These are phyloP conservation scores for Tetramorium parvispinum DNA, from an alignment of 1,140 invertebrate species.

Conservation along the genomic window DNA sequence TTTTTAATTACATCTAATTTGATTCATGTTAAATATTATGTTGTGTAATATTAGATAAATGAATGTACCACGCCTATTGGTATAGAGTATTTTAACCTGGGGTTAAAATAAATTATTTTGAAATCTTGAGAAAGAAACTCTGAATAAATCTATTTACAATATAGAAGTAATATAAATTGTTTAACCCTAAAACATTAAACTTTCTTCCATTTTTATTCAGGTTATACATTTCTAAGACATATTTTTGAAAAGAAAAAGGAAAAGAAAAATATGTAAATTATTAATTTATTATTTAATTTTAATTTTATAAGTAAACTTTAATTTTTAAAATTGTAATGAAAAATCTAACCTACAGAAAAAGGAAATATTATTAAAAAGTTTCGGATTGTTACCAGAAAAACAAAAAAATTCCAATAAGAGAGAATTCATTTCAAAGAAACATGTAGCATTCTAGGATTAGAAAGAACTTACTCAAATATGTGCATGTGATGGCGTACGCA, in stretches of 20 bases:
- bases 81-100: constrained; percentile 99
- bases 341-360: background rate
- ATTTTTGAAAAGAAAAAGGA: too few species aligned
- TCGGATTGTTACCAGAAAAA: background rate
- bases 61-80: constrained; percentile 98
- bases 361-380: background rate
- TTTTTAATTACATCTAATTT: constrained; percentile 14
- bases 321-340: background rate
- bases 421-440: background rate
- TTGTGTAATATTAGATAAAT: constrained; percentile 95
- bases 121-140: too few species aligned
- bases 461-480: constrained; percentile 42
- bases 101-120: constrained; percentile 90
- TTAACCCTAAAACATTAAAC: too few species aligned
- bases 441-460: background rate
- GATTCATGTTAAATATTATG: constrained; percentile 63
- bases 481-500: constrained; percentile 22
- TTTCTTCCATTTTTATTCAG: too few species aligned
- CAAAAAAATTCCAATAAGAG: background rate
- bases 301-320: background rate
- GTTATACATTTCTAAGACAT: too few species aligned
- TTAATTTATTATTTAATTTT: too few species aligned
- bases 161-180: too few species aligned
- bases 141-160: too few species aligned
- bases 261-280: too few species aligned